A percentile compares a stretch with the other conserved stretches of the same genome.
Evolutionary conservation across 2,113 vertebrate genomes (phyloP).

Genomic region (Cisticola juncidis): DNA sequence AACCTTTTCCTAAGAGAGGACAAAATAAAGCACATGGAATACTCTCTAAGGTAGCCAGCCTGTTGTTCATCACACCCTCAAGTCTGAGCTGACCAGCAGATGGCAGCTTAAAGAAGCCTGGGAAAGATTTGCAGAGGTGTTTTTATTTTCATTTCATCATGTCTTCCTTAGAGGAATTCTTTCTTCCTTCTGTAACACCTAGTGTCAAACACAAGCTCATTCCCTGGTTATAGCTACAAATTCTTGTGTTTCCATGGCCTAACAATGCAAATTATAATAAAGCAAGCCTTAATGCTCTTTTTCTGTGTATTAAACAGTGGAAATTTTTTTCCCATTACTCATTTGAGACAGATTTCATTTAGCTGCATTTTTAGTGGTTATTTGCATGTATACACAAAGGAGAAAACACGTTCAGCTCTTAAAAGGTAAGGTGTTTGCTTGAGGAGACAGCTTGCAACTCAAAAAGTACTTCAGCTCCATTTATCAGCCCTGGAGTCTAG

Average conservation of each 20-base stretch:
- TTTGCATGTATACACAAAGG: conserved; percentile 50
- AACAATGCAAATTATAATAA: not conserved
- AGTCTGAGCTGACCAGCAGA: conserved; percentile 43
- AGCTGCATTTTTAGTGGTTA: conserved; percentile 32
- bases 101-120: conserved; percentile 39
- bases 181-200: conserved; percentile 48
- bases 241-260: conserved; percentile 16
- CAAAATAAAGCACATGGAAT: conserved; percentile 5
- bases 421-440: conserved; percentile 70
- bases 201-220: conserved; percentile 39
- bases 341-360: conserved; percentile 45
- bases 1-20: not conserved
- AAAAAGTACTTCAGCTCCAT: not conserved
- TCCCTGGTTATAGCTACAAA: conserved; percentile 33
- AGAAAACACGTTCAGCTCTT: conserved; percentile 49
- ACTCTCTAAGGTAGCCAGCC: not conserved
- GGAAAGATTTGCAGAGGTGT: not conserved
- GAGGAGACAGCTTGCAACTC: conserved; percentile 50
- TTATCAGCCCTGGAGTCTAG: not conserved
- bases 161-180: conserved; percentile 54
- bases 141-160: not conserved
- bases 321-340: not conserved
- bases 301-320: conserved; percentile 4
- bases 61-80: not conserved
- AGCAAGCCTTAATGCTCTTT: conserved; percentile 30